phyloP scores from a whole-genome alignment of 2,888 invertebrate genomes.

The Hyalella azteca region DNA sequence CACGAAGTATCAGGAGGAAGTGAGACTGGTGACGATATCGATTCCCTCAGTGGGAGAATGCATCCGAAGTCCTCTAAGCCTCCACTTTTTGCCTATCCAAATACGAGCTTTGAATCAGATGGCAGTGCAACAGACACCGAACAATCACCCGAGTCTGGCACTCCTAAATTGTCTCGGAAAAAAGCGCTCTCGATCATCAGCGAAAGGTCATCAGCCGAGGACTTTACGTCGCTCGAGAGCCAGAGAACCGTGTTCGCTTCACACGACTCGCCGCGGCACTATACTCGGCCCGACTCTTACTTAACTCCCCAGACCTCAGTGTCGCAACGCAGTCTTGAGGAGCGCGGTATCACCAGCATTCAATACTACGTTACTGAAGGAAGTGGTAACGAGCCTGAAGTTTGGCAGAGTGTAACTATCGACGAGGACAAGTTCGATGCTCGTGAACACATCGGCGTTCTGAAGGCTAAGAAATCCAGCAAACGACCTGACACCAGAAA shows the following conservation, averaged over 20 bases:
- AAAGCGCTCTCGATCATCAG: conserved; percentile 53
- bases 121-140: conserved; percentile 58
- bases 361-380: conserved; percentile 53
- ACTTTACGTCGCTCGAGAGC: conserved; percentile 58
- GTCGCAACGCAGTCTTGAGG: conserved; percentile 56
- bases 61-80: conserved; percentile 54
- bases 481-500: conserved; percentile 52
- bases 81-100: conserved; percentile 51
- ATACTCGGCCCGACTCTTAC: conserved; percentile 47
- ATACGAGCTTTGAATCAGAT: conserved; percentile 55
- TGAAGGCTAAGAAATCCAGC: conserved; percentile 46
- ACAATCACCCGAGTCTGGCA: conserved; percentile 56
- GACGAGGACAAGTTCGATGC: conserved; percentile 56
- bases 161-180: conserved; percentile 49
- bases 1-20: conserved; percentile 84
- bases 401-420: conserved; percentile 56
- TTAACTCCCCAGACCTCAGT: conserved; percentile 48
- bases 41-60: conserved; percentile 48
- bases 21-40: conserved; percentile 63
- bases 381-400: conserved; percentile 53
- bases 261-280: conserved; percentile 56
- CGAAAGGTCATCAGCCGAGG: conserved; percentile 55
- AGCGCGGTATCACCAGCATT: conserved; percentile 53
- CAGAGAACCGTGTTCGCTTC: conserved; percentile 58
- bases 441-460: conserved; percentile 51